These are phyloP conservation scores for Leptodactylus fuscus DNA, from an alignment of 2,113 vertebrate genomes.

Conservation along the genomic window DNA sequence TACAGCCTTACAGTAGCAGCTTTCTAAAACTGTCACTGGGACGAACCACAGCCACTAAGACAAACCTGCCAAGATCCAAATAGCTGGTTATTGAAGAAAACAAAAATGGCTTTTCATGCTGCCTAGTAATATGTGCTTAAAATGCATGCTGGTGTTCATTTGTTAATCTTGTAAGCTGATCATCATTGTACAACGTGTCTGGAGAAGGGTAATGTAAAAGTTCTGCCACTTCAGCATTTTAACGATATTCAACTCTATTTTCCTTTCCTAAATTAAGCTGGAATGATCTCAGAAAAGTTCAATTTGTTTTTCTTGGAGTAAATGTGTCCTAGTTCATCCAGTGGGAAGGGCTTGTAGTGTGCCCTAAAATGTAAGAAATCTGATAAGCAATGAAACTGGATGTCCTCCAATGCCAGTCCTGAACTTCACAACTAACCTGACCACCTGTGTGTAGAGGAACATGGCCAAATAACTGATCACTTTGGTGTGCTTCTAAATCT, in stretches of 20 bases:
- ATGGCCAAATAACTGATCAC: not conserved
- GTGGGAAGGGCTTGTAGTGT: slow-evolving; percentile 73
- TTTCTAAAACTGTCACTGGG: slow-evolving; percentile 26
- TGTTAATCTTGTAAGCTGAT: slow-evolving; percentile 56
- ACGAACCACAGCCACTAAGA: not conserved
- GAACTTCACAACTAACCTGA: slow-evolving; percentile 59
- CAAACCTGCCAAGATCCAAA: slow-evolving; percentile 21
- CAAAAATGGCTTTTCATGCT: slow-evolving; percentile 14
- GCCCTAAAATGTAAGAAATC: slow-evolving; percentile 72
- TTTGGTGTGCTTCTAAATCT: not conserved
- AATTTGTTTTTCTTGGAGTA: slow-evolving; percentile 76
- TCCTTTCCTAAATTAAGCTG: slow-evolving; percentile 68
- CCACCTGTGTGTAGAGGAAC: slow-evolving; percentile 18
- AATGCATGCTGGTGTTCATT: slow-evolving; percentile 50
- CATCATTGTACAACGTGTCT: slow-evolving; percentile 49
- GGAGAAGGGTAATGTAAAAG: slow-evolving; percentile 66
- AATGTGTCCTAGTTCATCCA: slow-evolving; percentile 65
- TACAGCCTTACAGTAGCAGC: slow-evolving; percentile 15
- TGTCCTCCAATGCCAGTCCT: slow-evolving; percentile 69
- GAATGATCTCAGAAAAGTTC: slow-evolving; percentile 72
- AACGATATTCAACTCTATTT: slow-evolving; percentile 69
- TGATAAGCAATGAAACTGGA: slow-evolving; percentile 74
- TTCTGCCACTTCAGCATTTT: slow-evolving; percentile 67
- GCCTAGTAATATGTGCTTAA: slow-evolving; percentile 42
- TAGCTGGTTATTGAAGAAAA: slow-evolving; percentile 41